A percentile compares a stretch with the other conserved stretches of the same genome.
Conservation (phyloP, 1,140 invertebrate species). For the Danaus melanippus region DNA sequence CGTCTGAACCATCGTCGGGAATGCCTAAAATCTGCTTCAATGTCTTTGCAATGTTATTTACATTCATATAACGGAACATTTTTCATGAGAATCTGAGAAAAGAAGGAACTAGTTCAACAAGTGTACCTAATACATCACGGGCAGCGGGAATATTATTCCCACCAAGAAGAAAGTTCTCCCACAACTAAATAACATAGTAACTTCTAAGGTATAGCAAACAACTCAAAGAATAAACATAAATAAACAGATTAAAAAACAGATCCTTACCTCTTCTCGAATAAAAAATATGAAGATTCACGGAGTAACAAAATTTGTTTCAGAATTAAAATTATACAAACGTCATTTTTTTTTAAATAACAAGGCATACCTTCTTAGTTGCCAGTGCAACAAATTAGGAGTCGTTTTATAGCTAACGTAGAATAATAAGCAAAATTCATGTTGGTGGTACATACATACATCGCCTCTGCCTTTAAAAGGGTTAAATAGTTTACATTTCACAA, state of each 20-base stretch:
- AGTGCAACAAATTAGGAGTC: too few relatives aligned
- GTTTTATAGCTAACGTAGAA: too few relatives aligned
- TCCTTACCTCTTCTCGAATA: slow-evolving; percentile 18
- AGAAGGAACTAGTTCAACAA: slow-evolving; percentile 15
- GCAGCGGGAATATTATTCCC: slow-evolving; percentile 25
- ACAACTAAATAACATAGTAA: slow-evolving; percentile 1
- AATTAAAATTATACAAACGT: slow-evolving; percentile 23
- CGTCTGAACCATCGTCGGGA: slow-evolving; percentile 26
- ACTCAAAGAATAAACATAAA: slow-evolving; percentile 3
- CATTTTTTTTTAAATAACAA: slow-evolving; percentile 22
- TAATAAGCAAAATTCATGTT: too few relatives aligned
- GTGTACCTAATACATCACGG: slow-evolving; percentile 24
- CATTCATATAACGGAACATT: slow-evolving; percentile 24
- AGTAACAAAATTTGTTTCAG: slow-evolving; percentile 26
- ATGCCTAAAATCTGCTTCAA: slow-evolving; percentile 20
- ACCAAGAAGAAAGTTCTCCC: slow-evolving; percentile 17
- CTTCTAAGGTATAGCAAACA: slow-evolving; percentile 1
- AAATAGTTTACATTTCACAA: too few relatives aligned
- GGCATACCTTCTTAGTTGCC: neutral
- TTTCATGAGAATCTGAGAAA: slow-evolving; percentile 21
- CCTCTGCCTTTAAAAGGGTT: too few relatives aligned
- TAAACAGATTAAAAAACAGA: slow-evolving; percentile 14
- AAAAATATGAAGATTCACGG: slow-evolving; percentile 22
- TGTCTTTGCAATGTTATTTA: slow-evolving; percentile 18
- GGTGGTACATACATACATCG: too few relatives aligned